Base-by-base conservation (phyloP, 2,888 invertebrate genomes). In the Aromia moschata region DNA sequence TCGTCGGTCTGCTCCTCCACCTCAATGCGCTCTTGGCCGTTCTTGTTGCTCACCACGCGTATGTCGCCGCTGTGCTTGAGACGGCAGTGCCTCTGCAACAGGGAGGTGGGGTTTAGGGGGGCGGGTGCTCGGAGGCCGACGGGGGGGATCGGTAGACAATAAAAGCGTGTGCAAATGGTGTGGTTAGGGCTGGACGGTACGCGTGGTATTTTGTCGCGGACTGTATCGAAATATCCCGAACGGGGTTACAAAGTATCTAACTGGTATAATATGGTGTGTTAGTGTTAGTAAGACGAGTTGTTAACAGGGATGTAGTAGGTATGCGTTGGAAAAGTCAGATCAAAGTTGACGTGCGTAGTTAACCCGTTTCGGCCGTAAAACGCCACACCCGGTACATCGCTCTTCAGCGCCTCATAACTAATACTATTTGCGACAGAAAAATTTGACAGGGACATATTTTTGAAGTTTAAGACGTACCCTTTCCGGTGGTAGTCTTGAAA, bases 61-160 rank as follows among this genome's bases (percentile, higher is more conserved):
- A 91, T 88, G 71, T 90, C 86, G 70, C 91, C 91, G 74, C 87
- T 87, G 81, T 91, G 91, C 79, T 91, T 91, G 82, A 91, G 83
- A 62, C 91, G 88, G 81, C 91, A 91, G 74, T 91, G 91, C 75
- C 91, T 87, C 91, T 91, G 81, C 71, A 83, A 82, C 49, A 49
- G 25, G 11, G 11, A 33, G 7, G 25, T 5, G 7, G 3, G 7
- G 7, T 25, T 25, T 25, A 25, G 25, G 7, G n/a, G n/a, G 88
- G 81, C 91, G 91, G 74, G 91, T 91, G 75, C 91, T 87, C 91
- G 91, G 81, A 71, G 83, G 82, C 49, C 37, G 25, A n/a, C 2
- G n/a, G 7, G 25, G 7, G 7, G 3, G 7, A 25, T 25, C 7
- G 3, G 7, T 3, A 25, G 25, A 25, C 25, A 25, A 25, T 25